A percentile compares a stretch with the other conserved stretches of the same genome.
Conservation (phyloP, 1,140 invertebrate genomes). For the Triops longicaudatus region DNA sequence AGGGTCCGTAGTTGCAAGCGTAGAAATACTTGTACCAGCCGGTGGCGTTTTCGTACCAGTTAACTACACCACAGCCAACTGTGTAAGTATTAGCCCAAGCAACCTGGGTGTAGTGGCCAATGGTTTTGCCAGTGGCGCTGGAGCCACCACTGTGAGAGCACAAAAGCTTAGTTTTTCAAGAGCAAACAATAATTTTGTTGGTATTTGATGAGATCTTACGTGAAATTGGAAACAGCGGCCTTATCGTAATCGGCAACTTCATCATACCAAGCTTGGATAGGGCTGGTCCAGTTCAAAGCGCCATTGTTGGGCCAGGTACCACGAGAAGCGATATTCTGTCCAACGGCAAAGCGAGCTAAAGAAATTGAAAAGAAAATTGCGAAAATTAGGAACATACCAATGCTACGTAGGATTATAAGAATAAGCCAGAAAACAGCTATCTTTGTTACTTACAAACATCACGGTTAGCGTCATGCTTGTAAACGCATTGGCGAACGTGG, state of each 20-base stretch:
- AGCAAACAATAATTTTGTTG: neutral
- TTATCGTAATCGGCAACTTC: conserved; percentile 32
- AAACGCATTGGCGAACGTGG: conserved; percentile 16
- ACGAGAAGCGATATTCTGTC: conserved; percentile 34
- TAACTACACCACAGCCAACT: conserved; percentile 33
- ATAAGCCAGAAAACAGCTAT: too few relatives aligned
- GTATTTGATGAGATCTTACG: conserved; percentile 24
- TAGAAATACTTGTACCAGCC: conserved; percentile 29
- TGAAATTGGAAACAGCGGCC: conserved; percentile 28
- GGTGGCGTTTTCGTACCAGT: conserved; percentile 9
- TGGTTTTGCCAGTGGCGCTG: conserved; percentile 24
- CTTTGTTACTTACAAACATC: too few relatives aligned
- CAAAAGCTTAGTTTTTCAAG: neutral
- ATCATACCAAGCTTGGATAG: conserved; percentile 34
- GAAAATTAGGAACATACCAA: too few relatives aligned
- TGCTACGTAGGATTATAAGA: too few relatives aligned
- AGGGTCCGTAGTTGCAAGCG: conserved; percentile 22
- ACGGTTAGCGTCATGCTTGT: conserved; percentile 17
- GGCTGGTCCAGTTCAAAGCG: conserved; percentile 30
- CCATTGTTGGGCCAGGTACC: conserved; percentile 29
- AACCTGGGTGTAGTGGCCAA: conserved; percentile 31
- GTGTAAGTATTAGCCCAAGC: conserved; percentile 32
- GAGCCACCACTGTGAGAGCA: conserved; percentile 18
- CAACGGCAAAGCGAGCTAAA: conserved; percentile 33
- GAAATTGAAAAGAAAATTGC: neutral